phyloP scores from a whole-genome alignment of 2,113 vertebrate species.

The Poecilia latipinna region DNA sequence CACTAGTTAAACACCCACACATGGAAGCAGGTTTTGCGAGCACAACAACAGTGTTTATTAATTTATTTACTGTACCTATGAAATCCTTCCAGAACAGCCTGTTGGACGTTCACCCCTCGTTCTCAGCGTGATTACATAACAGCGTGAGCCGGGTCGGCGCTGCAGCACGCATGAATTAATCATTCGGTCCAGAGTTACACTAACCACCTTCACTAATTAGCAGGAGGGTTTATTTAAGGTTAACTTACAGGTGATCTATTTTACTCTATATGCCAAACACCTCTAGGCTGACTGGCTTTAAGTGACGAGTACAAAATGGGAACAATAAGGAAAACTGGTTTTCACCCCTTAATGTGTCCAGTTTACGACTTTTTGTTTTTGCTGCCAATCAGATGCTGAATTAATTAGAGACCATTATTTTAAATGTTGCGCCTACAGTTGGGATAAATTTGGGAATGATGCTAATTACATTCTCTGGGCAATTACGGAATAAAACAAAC shows the following conservation, averaged over 20 bases:
- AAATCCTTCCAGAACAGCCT: neutral
- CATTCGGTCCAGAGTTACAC: slow-evolving; percentile 23
- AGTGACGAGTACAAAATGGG: too few species aligned
- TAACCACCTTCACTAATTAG: slow-evolving; percentile 1
- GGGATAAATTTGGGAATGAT: too few species aligned
- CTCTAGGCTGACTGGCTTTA: too few species aligned
- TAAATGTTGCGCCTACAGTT: too few species aligned
- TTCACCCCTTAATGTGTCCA: too few species aligned
- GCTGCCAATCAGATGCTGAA: too few species aligned
- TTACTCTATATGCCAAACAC: too few species aligned
- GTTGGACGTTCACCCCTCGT: slow-evolving; percentile 3
- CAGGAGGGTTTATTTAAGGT: slow-evolving; percentile 11
- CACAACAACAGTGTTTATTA: neutral
- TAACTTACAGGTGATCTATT: neutral
- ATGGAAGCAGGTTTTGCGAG: slow-evolving; percentile 1
- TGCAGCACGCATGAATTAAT: slow-evolving; percentile 47
- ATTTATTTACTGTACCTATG: neutral
- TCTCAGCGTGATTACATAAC: slow-evolving; percentile 43
- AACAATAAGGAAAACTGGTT: too few species aligned
- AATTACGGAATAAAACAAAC: too few species aligned
- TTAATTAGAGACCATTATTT: too few species aligned
- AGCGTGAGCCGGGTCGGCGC: slow-evolving; percentile 36
- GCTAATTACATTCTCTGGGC: too few species aligned
- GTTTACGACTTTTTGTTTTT: too few species aligned
- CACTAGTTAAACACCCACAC: neutral